phyloP scores from a whole-genome alignment of 1,140 invertebrate species.

The Heliothis subflexa region DNA sequence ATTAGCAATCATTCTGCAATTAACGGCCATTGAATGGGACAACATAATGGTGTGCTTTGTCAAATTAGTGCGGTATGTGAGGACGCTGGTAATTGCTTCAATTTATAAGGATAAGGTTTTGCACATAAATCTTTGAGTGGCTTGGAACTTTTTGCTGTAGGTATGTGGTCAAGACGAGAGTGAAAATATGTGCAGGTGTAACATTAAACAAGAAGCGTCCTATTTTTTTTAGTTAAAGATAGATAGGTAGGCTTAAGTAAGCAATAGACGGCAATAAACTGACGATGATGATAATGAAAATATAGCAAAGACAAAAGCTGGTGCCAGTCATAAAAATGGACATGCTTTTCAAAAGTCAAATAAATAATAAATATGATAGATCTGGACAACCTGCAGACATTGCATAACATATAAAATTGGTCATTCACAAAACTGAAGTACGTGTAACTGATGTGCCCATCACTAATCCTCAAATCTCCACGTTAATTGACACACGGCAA shows the following conservation, averaged over 20 bases:
- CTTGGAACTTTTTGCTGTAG: neutral
- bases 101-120: constrained; percentile 12
- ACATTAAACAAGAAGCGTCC: too few species aligned
- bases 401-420: too few species aligned
- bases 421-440: too few species aligned
- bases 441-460: neutral
- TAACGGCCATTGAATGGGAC: constrained; percentile 19
- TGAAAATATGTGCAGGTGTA: neutral
- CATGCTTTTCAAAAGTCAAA: too few species aligned
- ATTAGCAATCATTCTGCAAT: constrained; percentile 36
- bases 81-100: neutral
- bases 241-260: too few species aligned
- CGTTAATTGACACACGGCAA: constrained; percentile 43
- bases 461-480: constrained; percentile 24
- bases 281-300: too few species aligned
- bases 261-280: too few species aligned
- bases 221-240: too few species aligned
- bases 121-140: neutral
- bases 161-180: neutral
- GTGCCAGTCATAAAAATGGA: too few species aligned
- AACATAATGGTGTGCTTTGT: constrained; percentile 18
- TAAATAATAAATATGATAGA: too few species aligned
- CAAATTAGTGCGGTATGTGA: constrained; percentile 19
- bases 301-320: too few species aligned
- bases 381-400: too few species aligned